Evolutionary conservation across 1,140 invertebrate species (phyloP).

Genomic region (Drosophila mojavensis): DNA sequence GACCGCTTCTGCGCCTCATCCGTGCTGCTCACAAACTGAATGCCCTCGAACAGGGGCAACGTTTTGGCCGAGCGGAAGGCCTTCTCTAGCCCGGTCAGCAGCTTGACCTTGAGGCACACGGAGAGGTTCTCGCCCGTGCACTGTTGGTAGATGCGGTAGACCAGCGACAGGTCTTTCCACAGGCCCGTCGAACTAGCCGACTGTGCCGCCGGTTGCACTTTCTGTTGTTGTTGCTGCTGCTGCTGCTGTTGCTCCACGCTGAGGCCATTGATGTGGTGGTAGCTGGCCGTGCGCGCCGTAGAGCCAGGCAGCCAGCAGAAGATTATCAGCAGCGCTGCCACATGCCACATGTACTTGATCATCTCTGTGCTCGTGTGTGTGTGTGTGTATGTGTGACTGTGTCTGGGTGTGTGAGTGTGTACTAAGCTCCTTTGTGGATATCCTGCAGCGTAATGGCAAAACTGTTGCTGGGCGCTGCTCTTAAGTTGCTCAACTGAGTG

Average conservation of each 20-base stretch:
- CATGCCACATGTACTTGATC: conserved; percentile 78
- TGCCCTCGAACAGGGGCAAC: conserved; percentile 88
- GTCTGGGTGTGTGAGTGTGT: conserved; percentile 23
- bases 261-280: conserved; percentile 64
- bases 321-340: conserved; percentile 72
- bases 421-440: conserved; percentile 38
- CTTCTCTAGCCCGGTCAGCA: conserved; percentile 89
- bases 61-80: conserved; percentile 87
- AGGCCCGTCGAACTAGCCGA: conserved; percentile 37
- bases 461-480: conserved; percentile 52
- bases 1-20: conserved; percentile 52
- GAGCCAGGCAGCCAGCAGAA: conserved; percentile 67
- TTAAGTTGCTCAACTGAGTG: conserved; percentile 72
- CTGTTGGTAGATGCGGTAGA: conserved; percentile 88
- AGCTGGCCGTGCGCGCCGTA: conserved; percentile 68
- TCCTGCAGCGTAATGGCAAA: conserved; percentile 36
- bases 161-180: conserved; percentile 77
- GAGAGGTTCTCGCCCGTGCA: conserved; percentile 89
- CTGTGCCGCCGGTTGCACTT: conserved; percentile 6
- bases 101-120: conserved; percentile 90
- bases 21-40: conserved; percentile 86
- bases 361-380: conserved; percentile 44
- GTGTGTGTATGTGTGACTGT: conserved; percentile 17
- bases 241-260: conserved; percentile 5
- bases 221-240: conserved; percentile 19